Evolutionary conservation across 1,140 invertebrate species (phyloP), one percentile per base, ranked within the genome.

Genomic region (Psix sp.): DNA sequence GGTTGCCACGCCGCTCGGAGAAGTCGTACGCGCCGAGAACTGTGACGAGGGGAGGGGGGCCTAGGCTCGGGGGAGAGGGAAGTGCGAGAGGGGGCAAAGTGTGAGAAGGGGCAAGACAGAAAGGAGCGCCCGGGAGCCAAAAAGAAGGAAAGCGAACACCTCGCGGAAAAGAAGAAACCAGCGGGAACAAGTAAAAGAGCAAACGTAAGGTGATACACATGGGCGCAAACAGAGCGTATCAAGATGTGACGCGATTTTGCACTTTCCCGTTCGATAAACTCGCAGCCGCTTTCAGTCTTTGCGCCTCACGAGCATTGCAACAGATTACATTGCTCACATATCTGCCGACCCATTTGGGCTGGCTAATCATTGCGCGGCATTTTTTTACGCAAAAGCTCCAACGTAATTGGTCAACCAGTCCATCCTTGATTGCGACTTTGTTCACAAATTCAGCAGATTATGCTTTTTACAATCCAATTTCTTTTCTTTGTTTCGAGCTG

Each of bases 181-280:
- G 39, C 14, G 43, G 10, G 13, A 39, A 43, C 24, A 40, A 51
- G 21, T 52, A 59, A 42, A 59, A 49, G 56, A 60, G 56, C 49
- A 46, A 36, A 20, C 29, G 33, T 59, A 72, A 72, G 52, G 68
- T 52, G 52, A 72, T 65, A 72, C 52, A 60, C 60, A 33, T 45
- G 45, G 36, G 51, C 20, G 59, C 59, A 62, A 72, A 72, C 59
- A 65, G 68, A 52, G 68, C 57, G 68, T 54, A 40, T 52, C 68
- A 59, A 65, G 60, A 62, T 31, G 36, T 49, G 31, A 40, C 20
- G 49, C 43, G 42, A 57, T 51, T 67, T 67, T 46, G 43, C 45
- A 57, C 51, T 43, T 59, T 51, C 38, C 20, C 42, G 29, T 60
- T 68, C 65, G 54, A 57, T 68, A 48, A 54, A 54, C 16, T 39